Percentiles rank a stretch among this genome's conserved stretches.
Conservation (phyloP, 1,140 invertebrate genomes). For the Streblospio benedicti region DNA sequence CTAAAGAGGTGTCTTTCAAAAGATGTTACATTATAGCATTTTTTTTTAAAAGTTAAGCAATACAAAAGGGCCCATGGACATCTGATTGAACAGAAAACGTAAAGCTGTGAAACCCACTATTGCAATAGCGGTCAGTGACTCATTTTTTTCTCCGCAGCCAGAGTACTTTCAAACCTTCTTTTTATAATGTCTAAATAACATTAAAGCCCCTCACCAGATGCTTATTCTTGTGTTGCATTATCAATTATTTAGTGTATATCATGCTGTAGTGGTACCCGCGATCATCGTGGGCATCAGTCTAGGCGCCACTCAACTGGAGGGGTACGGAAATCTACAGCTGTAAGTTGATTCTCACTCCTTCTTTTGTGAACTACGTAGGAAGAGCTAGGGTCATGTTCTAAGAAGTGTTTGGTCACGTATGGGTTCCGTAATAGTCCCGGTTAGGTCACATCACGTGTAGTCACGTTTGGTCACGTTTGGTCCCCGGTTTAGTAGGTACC, state of each 20-base stretch:
- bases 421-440: too few species aligned
- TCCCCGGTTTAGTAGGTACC: too few species aligned
- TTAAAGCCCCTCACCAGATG: background rate
- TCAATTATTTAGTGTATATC: background rate
- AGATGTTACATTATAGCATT: background rate
- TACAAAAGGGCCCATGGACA: background rate
- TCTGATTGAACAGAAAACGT: background rate
- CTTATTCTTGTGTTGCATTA: background rate
- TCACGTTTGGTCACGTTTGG: too few species aligned
- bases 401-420: too few species aligned
- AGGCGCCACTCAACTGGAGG: slow-evolving; percentile 11
- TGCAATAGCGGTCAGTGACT: background rate
- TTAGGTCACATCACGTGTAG: too few species aligned
- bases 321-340: slow-evolving; percentile 16
- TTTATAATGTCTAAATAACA: background rate
- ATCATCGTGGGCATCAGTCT: slow-evolving; percentile 16
- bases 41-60: background rate
- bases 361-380: too few species aligned
- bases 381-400: too few species aligned
- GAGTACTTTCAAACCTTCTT: background rate
- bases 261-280: slow-evolving; percentile 13
- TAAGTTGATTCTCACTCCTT: too few species aligned
- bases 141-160: background rate
- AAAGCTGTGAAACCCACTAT: background rate
- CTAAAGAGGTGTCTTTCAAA: background rate